Conservation (phyloP, 2,113 vertebrate genomes). For the Alethe diademata region DNA sequence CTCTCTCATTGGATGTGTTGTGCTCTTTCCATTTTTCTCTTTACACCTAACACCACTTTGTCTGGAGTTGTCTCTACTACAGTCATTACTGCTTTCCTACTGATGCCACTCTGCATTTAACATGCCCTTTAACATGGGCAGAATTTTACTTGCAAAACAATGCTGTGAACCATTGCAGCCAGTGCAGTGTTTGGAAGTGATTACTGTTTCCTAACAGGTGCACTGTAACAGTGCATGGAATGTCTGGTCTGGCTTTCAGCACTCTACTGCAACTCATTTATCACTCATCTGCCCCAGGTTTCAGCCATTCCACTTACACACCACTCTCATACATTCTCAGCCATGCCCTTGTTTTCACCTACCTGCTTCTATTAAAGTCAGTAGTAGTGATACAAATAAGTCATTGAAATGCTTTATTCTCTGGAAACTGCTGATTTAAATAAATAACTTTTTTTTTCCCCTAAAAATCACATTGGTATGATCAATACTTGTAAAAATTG, state of each 20-base stretch:
- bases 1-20: not conserved
- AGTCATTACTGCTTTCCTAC: not conserved
- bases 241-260: not conserved
- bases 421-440: not conserved
- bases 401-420: not conserved
- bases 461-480: not conserved
- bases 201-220: not conserved
- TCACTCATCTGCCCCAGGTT: not conserved
- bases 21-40: not conserved
- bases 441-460: not conserved
- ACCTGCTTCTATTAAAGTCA: not conserved
- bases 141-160: not conserved
- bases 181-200: not conserved
- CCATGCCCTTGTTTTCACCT: constrained; percentile 10
- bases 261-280: not conserved
- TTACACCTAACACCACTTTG: not conserved
- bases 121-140: not conserved
- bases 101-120: not conserved
- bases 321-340: not conserved
- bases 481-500: not conserved
- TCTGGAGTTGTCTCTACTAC: not conserved
- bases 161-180: not conserved
- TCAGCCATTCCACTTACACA: not conserved
- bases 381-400: not conserved
- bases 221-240: not conserved